Percentiles rank a stretch among this genome's conserved stretches.
These are phyloP conservation scores for Plumapathes pennacea DNA, from an alignment of 92 coral and sea anemone species.

Conservation along the genomic window DNA sequence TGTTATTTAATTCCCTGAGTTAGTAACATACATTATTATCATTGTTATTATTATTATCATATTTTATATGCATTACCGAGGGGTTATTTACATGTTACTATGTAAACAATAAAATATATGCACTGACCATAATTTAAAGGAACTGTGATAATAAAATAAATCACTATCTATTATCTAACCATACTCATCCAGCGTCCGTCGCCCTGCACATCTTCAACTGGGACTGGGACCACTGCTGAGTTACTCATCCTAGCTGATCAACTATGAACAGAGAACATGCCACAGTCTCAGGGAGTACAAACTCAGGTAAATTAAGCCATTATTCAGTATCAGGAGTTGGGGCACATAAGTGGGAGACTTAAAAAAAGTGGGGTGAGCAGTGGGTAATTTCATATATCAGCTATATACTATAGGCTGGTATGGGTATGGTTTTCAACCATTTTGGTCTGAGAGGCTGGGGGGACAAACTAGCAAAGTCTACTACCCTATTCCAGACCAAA, in stretches of 20 bases:
- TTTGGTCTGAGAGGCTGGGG: no score
- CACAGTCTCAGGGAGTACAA: background rate
- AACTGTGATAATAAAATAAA: background rate
- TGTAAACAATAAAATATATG: no score
- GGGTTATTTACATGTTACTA: no score
- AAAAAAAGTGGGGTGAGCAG: background rate
- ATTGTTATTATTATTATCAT: background rate
- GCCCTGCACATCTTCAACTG: slow-evolving; percentile 78
- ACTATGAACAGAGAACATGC: slow-evolving; percentile 3
- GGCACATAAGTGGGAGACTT: background rate
- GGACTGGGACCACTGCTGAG: slow-evolving; percentile 72
- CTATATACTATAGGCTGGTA: no score
- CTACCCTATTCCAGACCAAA: no score
- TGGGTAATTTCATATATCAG: no score
- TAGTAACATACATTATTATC: background rate
- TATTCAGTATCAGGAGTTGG: background rate
- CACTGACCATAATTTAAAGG: no score
- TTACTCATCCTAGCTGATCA: slow-evolving; percentile 60
- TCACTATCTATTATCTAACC: slow-evolving; percentile 43
- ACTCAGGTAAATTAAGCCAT: background rate
- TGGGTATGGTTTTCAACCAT: no score
- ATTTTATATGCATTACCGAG: no score
- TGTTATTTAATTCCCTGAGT: no score
- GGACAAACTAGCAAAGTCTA: no score
- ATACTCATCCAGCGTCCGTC: slow-evolving; percentile 89